Evolutionary conservation across 2,888 invertebrate genomes (phyloP), one percentile per base, ranked within the genome.

Genomic region (Diarsia brunnea): DNA sequence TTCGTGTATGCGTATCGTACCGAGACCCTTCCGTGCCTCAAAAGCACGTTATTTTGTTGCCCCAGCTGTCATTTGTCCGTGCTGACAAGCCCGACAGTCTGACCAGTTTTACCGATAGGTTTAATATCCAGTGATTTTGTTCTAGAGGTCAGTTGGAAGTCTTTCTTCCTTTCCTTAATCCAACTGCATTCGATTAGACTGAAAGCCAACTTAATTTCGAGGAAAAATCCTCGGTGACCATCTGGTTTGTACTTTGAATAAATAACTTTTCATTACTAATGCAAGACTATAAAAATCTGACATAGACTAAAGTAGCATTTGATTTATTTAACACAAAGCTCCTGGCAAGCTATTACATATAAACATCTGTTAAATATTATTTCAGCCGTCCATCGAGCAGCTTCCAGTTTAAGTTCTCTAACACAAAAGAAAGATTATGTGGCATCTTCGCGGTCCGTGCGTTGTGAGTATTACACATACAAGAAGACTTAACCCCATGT

Each of bases 331-430:
- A 21, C 31, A 31, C n/a, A 49, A 8, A 58, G 16, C 27, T 19
- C 19, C 24, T 8, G 10, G 27, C 58, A 58, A 27, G 27, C 27
- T 19, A 27, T 58, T 27, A 27, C 27, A 11, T 19, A 19, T 60
- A 31, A 60, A 60, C 4, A 63, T 63, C 7, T 19, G 16, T 61
- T 65, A 49, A 19, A 19, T 31, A 31, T 63, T 24, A 31, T 92
- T 93, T 16, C 89, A 95, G 95, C 95, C 78, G 95, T 95, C 78
- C 95, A 95, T 77, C 91, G 95, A 78, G 94, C 94, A 16, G 93
- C 94, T 16, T 95, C 95, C 66, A 94, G 94, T 75, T 86, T 94
- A 70, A 94, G 95, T 84, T 94, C 94, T 16, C 85, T 95, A 71
- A 92, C 93, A 66, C 94, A 92, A 75, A 94, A 93, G 85, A 93